Conservation (phyloP, 1,140 invertebrate species). For the Lethocerus indicus region DNA sequence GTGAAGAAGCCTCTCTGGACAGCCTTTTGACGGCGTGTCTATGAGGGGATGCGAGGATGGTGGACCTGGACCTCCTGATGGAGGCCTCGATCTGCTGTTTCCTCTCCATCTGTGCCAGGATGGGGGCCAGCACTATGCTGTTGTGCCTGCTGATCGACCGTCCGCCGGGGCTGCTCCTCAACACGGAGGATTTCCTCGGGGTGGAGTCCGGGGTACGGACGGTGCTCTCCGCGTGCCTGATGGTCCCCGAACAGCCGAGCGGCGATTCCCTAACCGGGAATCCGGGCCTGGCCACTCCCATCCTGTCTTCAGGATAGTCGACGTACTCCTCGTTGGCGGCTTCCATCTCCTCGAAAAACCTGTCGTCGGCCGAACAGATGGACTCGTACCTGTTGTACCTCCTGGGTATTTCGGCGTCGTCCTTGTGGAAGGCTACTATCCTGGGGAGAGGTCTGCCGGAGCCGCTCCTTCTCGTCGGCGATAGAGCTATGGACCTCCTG, state of each 20-base stretch:
- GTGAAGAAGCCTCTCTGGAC: not conserved
- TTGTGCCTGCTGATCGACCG: too few species aligned
- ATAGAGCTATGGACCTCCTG: too few species aligned
- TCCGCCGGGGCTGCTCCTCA: too few species aligned
- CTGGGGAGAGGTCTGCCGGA: not conserved
- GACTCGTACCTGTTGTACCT: not conserved
- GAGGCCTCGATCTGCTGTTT: not conserved
- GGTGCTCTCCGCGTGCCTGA: too few species aligned
- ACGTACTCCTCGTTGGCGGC: slow-evolving; percentile 8
- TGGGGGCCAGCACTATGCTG: too few species aligned
- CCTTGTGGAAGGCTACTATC: not conserved
- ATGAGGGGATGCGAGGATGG: not conserved
- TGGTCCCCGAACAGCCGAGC: slow-evolving; percentile 1
- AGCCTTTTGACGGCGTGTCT: not conserved
- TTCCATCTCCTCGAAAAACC: not conserved
- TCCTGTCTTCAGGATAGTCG: slow-evolving; percentile 10
- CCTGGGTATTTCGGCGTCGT: too few species aligned
- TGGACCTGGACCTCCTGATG: slow-evolving; percentile 4
- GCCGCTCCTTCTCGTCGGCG: not conserved
- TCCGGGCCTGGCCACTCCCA: not conserved
- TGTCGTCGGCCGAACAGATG: too few species aligned
- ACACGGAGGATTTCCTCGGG: too few species aligned
- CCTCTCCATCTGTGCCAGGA: too few species aligned
- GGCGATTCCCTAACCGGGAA: slow-evolving; percentile 6
- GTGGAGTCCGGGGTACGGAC: too few species aligned